phyloP scores from a whole-genome alignment of 2,797 vertebrate species.

The Girardinus metallicus region DNA sequence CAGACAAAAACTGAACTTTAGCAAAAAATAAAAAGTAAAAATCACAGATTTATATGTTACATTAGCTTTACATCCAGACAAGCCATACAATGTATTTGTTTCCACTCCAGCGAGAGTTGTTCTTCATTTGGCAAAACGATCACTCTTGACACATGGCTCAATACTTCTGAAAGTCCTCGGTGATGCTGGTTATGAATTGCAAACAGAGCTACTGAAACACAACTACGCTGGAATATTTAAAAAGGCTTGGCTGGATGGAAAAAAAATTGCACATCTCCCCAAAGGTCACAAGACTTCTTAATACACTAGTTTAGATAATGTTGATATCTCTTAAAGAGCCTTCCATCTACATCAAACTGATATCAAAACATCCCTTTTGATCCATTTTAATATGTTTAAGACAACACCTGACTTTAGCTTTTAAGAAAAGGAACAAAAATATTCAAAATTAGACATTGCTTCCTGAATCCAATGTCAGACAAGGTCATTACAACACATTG shows the following conservation, averaged over 20 bases:
- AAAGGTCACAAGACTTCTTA: slow-evolving; percentile 54
- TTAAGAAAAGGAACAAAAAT: slow-evolving; percentile 39
- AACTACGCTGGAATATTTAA: slow-evolving; percentile 42
- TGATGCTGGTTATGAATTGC: slow-evolving; percentile 73
- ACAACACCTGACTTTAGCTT: slow-evolving; percentile 20
- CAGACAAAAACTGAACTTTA: slow-evolving; percentile 53
- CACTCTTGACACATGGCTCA: slow-evolving; percentile 65
- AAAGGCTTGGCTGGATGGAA: slow-evolving; percentile 58
- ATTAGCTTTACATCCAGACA: slow-evolving; percentile 60
- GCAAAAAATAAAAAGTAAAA: slow-evolving; percentile 26
- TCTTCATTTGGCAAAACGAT: slow-evolving; percentile 80
- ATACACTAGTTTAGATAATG: slow-evolving; percentile 32
- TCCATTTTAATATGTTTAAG: slow-evolving; percentile 16
- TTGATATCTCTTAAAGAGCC: slow-evolving; percentile 33
- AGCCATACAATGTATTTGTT: slow-evolving; percentile 44
- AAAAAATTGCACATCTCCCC: slow-evolving; percentile 65
- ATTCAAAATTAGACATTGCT: slow-evolving; percentile 26
- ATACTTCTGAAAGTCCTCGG: slow-evolving; percentile 57
- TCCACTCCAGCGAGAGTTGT: slow-evolving; percentile 61
- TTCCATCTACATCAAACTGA: slow-evolving; percentile 30
- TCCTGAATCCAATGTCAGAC: slow-evolving; percentile 15
- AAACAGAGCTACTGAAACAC: slow-evolving; percentile 49
- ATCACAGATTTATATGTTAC: slow-evolving; percentile 57
- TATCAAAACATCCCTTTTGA: slow-evolving; percentile 52
- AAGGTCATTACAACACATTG: slow-evolving; percentile 5